Evolutionary conservation across 2,888 invertebrate species (phyloP), one percentile per base, ranked within the genome.

Genomic region (Dryococelus australis): DNA sequence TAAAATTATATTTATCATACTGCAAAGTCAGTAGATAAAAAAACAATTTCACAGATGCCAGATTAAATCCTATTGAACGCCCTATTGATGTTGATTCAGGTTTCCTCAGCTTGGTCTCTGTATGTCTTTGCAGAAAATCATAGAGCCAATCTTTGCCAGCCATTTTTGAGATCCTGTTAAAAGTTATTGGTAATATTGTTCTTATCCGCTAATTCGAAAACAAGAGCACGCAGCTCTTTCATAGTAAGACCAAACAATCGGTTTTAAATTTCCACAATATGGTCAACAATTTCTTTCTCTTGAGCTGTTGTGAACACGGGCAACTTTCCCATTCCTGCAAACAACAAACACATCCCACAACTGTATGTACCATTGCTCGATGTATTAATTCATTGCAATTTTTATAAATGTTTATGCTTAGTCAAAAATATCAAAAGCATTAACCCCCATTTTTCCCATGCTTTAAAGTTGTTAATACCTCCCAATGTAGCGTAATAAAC

Each of bases 171-270:
- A 12, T 16, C 16, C 5, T 65, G 65, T 65, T 65, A n/a, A 65
- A 65, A 65, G 65, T 65, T 65, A 65, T 65, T 65, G 65, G 65
- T 65, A 65, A 65, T 65, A 65, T 65, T 65, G 65, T 65, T 65
- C 65, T 65, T 65, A 65, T 65, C 65, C 65, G 65, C 24, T 65
- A 65, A 16, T 24, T 65, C 65, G 65, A 65, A 65, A 65, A 16
- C 65, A 65, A 65, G 20, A 65, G 65, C 65, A 65, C 65, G 65
- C 65, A 65, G 65, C 16, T 65, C 65, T 12, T 20, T 9, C 65
- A 65, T 65, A 65, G 65, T 65, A 65, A 65, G 8, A 65, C 65
- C 65, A 65, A 65, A 65, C 65, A 65, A 65, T 65, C 65, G 65
- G 65, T 65, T 65, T 20, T 65, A 8, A 8, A 65, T 65, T 65